These are phyloP conservation scores for Drosophila demipolita DNA, from an alignment of 2,888 invertebrate species.

Conservation along the genomic window DNA sequence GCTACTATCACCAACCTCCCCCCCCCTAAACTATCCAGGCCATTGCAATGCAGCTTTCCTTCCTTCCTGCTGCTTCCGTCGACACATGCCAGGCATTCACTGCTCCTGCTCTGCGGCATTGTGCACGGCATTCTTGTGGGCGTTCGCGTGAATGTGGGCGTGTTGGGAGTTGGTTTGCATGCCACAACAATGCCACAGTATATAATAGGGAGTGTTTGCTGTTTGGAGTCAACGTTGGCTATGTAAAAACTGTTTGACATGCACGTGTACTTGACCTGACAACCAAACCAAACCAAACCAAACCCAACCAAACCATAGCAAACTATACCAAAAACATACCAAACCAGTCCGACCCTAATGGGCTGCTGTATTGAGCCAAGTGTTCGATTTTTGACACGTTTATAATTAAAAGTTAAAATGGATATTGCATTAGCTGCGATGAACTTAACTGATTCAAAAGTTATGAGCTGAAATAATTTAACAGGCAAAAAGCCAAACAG, in stretches of 20 bases:
- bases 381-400: slow-evolving; percentile 42
- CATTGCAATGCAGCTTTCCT: slow-evolving; percentile 37
- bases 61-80: slow-evolving; percentile 46
- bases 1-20: neutral
- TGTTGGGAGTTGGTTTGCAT: slow-evolving; percentile 27
- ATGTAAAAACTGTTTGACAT: slow-evolving; percentile 73
- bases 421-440: slow-evolving; percentile 1
- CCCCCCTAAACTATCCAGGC: slow-evolving; percentile 7
- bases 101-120: slow-evolving; percentile 27
- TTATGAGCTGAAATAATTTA: slow-evolving; percentile 2
- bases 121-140: slow-evolving; percentile 53
- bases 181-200: slow-evolving; percentile 60
- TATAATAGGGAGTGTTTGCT: slow-evolving; percentile 37
- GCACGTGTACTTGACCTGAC: slow-evolving; percentile 71
- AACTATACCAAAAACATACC: neutral
- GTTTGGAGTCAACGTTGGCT: slow-evolving; percentile 26
- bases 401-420: slow-evolving; percentile 52
- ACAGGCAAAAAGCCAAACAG: neutral
- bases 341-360: slow-evolving; percentile 7
- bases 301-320: neutral
- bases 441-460: neutral
- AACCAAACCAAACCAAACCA: slow-evolving; percentile 3
- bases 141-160: neutral
- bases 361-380: slow-evolving; percentile 12
- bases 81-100: slow-evolving; percentile 61